phyloP scores from a whole-genome alignment of 2,113 vertebrate species.

The Irena cyanogastra region DNA sequence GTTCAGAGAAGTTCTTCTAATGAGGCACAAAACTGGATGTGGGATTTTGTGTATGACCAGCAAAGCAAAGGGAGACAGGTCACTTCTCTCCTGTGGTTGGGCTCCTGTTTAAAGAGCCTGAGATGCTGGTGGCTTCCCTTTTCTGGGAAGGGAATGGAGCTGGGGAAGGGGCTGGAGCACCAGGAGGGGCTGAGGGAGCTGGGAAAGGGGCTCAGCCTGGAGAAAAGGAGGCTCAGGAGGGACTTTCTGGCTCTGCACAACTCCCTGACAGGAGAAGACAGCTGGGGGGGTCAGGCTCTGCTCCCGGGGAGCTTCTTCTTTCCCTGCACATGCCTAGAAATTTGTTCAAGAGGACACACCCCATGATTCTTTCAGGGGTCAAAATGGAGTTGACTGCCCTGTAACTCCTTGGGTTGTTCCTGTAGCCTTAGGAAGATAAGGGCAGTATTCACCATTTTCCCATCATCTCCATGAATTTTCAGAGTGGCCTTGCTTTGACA shows the following conservation, averaged over 20 bases:
- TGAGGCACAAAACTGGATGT: not conserved
- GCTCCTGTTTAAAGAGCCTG: not conserved
- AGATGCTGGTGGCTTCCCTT: not conserved
- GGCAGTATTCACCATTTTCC: not conserved
- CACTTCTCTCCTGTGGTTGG: not conserved
- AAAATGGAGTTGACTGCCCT: not conserved
- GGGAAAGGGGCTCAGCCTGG: not conserved
- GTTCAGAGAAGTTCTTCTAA: not conserved
- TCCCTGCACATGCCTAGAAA: not conserved
- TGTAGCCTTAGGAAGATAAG: not conserved
- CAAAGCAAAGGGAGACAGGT: not conserved
- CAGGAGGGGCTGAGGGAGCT: not conserved
- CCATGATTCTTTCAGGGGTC: fast-evolving
- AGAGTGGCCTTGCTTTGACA: not conserved
- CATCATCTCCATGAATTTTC: not conserved
- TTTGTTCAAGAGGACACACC: not conserved
- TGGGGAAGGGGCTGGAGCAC: not conserved
- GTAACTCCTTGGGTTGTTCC: not conserved
- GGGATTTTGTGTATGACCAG: not conserved
- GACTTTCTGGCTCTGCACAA: not conserved
- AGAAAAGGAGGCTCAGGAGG: not conserved
- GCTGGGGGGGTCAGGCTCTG: fast-evolving
- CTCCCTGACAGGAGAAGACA: not conserved
- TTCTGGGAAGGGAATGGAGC: fast-evolving
- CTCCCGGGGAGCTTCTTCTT: not conserved